Evolutionary conservation across 2,888 invertebrate genomes (phyloP).

Genomic region (Agonopterix arenella): DNA sequence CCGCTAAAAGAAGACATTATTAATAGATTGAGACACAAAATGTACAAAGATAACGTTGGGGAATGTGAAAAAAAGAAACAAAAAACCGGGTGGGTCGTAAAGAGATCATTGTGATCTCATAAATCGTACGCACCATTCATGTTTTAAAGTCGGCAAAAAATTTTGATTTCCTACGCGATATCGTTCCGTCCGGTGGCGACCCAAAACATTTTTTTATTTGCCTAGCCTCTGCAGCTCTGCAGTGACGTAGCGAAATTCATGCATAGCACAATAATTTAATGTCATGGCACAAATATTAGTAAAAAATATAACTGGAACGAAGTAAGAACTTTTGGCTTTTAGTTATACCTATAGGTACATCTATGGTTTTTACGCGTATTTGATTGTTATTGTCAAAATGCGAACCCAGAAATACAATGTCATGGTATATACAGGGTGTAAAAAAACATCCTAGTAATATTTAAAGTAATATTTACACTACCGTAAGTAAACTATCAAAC

Average conservation of each 20-base stretch:
- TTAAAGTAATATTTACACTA: too few relatives aligned
- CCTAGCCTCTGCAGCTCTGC: background rate
- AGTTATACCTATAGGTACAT: too few relatives aligned
- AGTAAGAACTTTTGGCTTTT: too few relatives aligned
- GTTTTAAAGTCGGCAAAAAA: slow-evolving; percentile 59
- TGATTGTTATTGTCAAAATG: too few relatives aligned
- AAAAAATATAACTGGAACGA: background rate
- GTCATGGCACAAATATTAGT: background rate
- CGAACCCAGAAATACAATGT: too few relatives aligned
- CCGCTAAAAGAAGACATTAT: slow-evolving; percentile 68
- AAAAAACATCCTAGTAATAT: too few relatives aligned
- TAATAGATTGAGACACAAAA: slow-evolving; percentile 75
- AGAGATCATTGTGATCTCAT: slow-evolving; percentile 71
- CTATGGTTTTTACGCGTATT: too few relatives aligned
- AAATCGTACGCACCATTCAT: slow-evolving; percentile 73
- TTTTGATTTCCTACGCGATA: slow-evolving; percentile 69
- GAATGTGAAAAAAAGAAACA: slow-evolving; percentile 35
- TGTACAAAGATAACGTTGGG: slow-evolving; percentile 55
- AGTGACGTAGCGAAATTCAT: slow-evolving; percentile 3
- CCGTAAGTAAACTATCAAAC: too few relatives aligned
- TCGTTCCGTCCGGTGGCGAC: slow-evolving; percentile 59
- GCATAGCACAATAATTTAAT: background rate
- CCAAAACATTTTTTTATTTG: slow-evolving; percentile 18
- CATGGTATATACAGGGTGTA: too few relatives aligned
- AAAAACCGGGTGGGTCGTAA: slow-evolving; percentile 55